Evolutionary conservation across 2,888 invertebrate genomes (phyloP).

Genomic region (Hydrotaea diabolus): DNA sequence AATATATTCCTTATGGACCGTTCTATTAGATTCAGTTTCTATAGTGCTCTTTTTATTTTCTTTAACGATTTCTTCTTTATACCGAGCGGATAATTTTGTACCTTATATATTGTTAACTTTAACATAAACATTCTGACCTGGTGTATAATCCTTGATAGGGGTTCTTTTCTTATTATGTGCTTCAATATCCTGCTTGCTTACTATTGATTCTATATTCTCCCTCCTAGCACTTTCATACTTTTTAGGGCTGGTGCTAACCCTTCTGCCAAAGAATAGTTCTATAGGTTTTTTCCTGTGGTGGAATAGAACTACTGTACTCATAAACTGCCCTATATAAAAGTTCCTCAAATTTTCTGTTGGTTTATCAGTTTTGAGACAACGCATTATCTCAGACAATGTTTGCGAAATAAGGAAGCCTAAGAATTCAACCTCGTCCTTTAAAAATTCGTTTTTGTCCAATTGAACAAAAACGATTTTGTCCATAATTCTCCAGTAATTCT

Average conservation of each 20-base stretch:
- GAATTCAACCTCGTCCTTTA: slow-evolving; percentile 45
- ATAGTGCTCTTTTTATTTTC: no score
- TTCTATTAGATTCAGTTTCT: no score
- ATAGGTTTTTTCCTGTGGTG: slow-evolving; percentile 46
- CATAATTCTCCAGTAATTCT: no score
- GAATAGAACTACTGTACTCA: slow-evolving; percentile 44
- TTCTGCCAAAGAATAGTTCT: slow-evolving; percentile 38
- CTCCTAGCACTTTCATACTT: slow-evolving; percentile 33
- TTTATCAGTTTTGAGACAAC: slow-evolving; percentile 7
- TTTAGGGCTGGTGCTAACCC: slow-evolving; percentile 27
- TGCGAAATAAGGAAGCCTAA: slow-evolving; percentile 35
- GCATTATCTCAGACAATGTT: slow-evolving; percentile 38
- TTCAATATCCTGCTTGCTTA: slow-evolving; percentile 17
- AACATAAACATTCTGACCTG: slow-evolving; percentile 21
- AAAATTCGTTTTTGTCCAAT: slow-evolving; percentile 41
- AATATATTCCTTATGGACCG: no score
- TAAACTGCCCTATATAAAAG: not conserved
- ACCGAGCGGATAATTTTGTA: no score
- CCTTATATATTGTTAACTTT: slow-evolving; percentile 44
- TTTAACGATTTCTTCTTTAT: no score
- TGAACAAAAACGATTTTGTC: no score
- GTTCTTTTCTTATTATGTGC: not conserved
- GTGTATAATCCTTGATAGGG: not conserved
- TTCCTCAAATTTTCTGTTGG: not conserved
- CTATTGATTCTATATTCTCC: slow-evolving; percentile 37